Evolutionary conservation across 2,797 vertebrate species (phyloP).

Genomic region (Paratrypauchen microcephalus): DNA sequence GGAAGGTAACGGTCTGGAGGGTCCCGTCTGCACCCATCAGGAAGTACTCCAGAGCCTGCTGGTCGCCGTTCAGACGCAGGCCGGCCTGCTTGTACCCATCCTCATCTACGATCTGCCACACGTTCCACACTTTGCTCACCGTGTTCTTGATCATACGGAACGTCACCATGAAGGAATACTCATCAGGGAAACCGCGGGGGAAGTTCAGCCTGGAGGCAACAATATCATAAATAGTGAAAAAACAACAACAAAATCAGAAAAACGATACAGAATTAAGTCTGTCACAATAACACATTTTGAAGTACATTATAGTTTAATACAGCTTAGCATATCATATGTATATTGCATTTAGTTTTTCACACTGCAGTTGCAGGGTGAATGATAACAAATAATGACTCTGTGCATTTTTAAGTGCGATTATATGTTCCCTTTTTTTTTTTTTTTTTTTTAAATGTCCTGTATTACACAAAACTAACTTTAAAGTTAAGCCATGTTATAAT

Average conservation of each 20-base stretch:
- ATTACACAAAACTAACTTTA: too few species aligned
- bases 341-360: too few species aligned
- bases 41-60: constrained; percentile 83
- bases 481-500: too few species aligned
- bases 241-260: neutral
- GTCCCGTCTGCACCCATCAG: constrained; percentile 77
- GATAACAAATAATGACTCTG: too few species aligned
- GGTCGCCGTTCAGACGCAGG: constrained; percentile 79
- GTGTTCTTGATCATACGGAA: constrained; percentile 85
- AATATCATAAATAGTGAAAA: neutral
- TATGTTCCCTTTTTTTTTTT: too few species aligned
- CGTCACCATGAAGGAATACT: constrained; percentile 84
- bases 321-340: too few species aligned
- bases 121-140: constrained; percentile 82
- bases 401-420: too few species aligned
- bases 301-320: too few species aligned
- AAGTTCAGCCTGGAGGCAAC: constrained; percentile 73
- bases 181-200: constrained; percentile 80
- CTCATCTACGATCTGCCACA: constrained; percentile 83
- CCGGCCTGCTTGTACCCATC: constrained; percentile 78
- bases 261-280: neutral
- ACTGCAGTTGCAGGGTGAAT: too few species aligned
- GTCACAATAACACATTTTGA: too few species aligned
- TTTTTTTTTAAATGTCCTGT: too few species aligned
- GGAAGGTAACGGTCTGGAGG: constrained; percentile 80